Percentiles rank a stretch among this genome's conserved stretches.
Conservation (phyloP, 2,888 invertebrate species). For the Capitulum mitella region DNA sequence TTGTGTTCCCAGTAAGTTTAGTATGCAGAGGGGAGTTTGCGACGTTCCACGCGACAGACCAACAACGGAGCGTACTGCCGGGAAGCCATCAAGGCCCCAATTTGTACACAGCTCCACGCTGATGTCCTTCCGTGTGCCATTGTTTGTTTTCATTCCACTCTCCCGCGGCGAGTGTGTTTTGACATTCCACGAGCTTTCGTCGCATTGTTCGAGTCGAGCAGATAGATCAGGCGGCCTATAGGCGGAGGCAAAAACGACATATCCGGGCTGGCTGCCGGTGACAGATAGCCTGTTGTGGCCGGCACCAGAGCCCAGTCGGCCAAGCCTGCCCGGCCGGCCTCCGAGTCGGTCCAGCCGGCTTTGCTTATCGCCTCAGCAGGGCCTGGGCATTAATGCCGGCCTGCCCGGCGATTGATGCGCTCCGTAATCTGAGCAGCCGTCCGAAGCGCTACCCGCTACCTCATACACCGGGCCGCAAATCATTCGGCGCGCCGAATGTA, state of each 20-base stretch:
- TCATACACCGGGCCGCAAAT: not conserved
- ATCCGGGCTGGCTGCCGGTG: not conserved
- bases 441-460: not conserved
- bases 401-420: not conserved
- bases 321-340: not conserved
- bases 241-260: not conserved
- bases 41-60: too few relatives aligned
- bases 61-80: too few relatives aligned
- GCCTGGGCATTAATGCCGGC: not conserved
- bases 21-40: too few relatives aligned
- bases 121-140: not conserved
- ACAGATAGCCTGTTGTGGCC: not conserved
- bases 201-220: not conserved
- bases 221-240: slow-evolving; percentile 4
- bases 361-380: not conserved
- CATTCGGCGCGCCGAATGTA: not conserved
- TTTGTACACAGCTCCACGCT: not conserved
- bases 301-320: not conserved
- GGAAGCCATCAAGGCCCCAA: not conserved
- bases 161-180: not conserved
- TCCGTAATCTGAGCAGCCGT: not conserved
- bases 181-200: not conserved
- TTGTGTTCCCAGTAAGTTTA: too few relatives aligned
- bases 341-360: not conserved
- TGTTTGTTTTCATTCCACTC: not conserved